phyloP scores from a whole-genome alignment of 1,140 invertebrate species.

The Laodelphax striatellus region DNA sequence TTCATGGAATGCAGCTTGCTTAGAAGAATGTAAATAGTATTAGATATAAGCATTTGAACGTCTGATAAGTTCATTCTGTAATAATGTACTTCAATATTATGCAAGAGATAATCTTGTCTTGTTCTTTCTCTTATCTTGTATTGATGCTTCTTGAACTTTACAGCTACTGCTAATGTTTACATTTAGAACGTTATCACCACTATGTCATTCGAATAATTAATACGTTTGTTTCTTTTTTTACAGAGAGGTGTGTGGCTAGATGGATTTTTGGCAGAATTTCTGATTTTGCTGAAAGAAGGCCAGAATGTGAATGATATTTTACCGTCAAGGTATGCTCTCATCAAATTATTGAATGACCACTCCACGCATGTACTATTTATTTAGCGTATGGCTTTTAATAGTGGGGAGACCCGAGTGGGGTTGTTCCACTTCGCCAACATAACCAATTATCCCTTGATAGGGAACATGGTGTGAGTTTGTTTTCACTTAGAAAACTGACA shows the following conservation, averaged over 20 bases:
- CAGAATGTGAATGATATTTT: conserved; percentile 42
- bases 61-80: background rate
- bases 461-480: too few species aligned
- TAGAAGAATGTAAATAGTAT: too few species aligned
- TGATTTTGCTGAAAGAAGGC: conserved; percentile 44
- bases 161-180: background rate
- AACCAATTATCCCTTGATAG: too few species aligned
- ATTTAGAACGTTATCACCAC: background rate
- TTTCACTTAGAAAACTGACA: too few species aligned
- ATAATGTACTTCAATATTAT: background rate
- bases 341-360: too few species aligned
- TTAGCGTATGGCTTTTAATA: too few species aligned
- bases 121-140: background rate
- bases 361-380: too few species aligned
- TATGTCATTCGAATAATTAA: background rate
- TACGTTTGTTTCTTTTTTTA: conserved; percentile 24
- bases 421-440: too few species aligned
- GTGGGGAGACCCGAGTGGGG: too few species aligned
- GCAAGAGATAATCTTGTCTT: background rate
- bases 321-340: conserved; percentile 30
- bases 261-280: conserved; percentile 48
- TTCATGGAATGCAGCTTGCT: background rate
- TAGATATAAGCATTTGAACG: background rate
- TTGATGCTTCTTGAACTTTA: background rate
- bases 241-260: conserved; percentile 54